Percentiles rank a stretch among this genome's conserved stretches.
These are phyloP conservation scores for Lasioglossum calceatum DNA, from an alignment of 2,888 invertebrate genomes.

Conservation along the genomic window DNA sequence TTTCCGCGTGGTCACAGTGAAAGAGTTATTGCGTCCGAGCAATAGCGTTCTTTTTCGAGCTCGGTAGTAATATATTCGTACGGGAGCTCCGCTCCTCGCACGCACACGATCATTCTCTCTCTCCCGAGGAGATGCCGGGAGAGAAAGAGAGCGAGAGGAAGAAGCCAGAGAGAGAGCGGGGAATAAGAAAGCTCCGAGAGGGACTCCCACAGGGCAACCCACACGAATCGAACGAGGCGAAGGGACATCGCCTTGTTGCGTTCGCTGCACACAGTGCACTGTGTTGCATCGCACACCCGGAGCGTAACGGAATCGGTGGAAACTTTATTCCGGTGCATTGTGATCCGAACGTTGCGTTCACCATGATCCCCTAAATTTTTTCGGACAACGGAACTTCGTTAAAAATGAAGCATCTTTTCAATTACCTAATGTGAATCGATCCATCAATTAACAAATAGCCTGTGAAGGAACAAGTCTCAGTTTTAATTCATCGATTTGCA, in stretches of 20 bases:
- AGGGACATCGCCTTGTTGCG: constrained; percentile 62
- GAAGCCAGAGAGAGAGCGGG: constrained; percentile 17
- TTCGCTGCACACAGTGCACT: constrained; percentile 1
- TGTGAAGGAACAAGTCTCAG: too few relatives aligned
- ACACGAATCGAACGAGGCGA: constrained; percentile 58
- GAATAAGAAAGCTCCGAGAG: constrained; percentile 63
- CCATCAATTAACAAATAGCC: too few relatives aligned
- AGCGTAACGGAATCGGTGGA: constrained; percentile 52
- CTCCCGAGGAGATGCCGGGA: constrained; percentile 9
- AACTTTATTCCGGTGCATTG: constrained; percentile 38
- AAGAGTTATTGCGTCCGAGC: constrained; percentile 61
- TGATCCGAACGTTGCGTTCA: neutral
- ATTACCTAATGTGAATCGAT: too few relatives aligned
- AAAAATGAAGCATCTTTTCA: too few relatives aligned
- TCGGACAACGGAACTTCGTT: neutral
- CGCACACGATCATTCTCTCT: constrained; percentile 34
- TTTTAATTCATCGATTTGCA: too few relatives aligned
- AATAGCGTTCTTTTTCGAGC: constrained; percentile 58
- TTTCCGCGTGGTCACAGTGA: constrained; percentile 32
- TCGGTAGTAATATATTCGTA: constrained; percentile 62
- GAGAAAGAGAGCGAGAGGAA: constrained; percentile 20
- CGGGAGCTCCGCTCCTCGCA: constrained; percentile 42
- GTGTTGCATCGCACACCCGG: constrained; percentile 32
- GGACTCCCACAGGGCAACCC: constrained; percentile 73
- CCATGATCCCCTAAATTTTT: neutral